phyloP scores from a whole-genome alignment of 1,140 invertebrate genomes.

The Magallana gigas region DNA sequence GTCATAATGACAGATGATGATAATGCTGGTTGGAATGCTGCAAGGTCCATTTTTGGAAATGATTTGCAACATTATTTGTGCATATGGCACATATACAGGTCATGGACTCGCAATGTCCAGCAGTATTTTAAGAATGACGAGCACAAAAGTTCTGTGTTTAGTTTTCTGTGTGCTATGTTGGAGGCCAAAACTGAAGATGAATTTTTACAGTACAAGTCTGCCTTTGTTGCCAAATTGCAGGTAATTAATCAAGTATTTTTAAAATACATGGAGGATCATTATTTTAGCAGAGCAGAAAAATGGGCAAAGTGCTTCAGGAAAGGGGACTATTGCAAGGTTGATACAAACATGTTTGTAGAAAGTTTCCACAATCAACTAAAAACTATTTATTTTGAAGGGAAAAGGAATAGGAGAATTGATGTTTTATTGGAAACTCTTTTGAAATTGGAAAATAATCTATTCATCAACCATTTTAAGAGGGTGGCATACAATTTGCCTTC shows the following conservation, averaged over 20 bases:
- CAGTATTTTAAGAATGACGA: conserved; percentile 31
- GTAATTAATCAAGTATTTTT: conserved; percentile 21
- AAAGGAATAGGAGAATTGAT: conserved; percentile 45
- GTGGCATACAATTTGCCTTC: conserved; percentile 13
- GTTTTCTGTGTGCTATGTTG: conserved; percentile 42
- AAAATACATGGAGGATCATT: conserved; percentile 39
- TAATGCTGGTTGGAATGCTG: conserved; percentile 41
- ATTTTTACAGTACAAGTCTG: background rate
- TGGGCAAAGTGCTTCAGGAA: conserved; percentile 39
- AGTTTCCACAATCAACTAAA: conserved; percentile 46
- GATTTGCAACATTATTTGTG: conserved; percentile 44
- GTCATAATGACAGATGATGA: conserved; percentile 48
- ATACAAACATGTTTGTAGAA: conserved; percentile 50
- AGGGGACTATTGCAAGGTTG: conserved; percentile 1
- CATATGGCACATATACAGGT: conserved; percentile 45
- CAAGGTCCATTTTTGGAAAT: conserved; percentile 10
- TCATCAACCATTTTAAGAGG: conserved; percentile 3
- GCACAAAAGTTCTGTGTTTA: conserved; percentile 22
- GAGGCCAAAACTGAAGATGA: conserved; percentile 35
- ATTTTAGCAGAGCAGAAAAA: conserved; percentile 38
- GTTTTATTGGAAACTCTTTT: conserved; percentile 34
- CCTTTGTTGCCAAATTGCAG: conserved; percentile 8
- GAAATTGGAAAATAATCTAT: conserved; percentile 42
- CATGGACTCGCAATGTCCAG: conserved; percentile 34
- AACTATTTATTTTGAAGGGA: conserved; percentile 41